Conservation (phyloP, 2,888 invertebrate species). For the Epirrhoe tristata region DNA sequence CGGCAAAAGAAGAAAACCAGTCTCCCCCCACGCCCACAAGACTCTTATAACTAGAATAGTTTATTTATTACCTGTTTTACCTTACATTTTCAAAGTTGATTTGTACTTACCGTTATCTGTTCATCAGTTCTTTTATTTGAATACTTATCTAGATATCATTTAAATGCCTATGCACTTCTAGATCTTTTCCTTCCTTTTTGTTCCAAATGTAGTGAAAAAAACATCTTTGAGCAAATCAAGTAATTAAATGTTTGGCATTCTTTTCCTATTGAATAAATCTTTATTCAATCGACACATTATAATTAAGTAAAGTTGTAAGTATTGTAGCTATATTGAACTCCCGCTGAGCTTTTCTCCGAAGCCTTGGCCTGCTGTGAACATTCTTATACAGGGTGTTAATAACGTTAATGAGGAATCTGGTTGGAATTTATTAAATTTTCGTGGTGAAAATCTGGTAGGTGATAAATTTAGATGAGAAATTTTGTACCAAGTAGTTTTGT, state of each 20-base stretch:
- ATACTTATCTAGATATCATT: constrained; percentile 3
- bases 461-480: constrained; percentile 20
- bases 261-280: constrained; percentile 2
- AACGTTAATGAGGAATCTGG: constrained; percentile 27
- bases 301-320: constrained; percentile 17
- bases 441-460: constrained; percentile 30
- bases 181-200: too few species aligned
- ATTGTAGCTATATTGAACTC: constrained; percentile 29
- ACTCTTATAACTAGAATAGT: constrained; percentile 59
- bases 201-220: too few species aligned
- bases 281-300: constrained; percentile 15
- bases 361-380: constrained; percentile 33
- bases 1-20: constrained; percentile 64
- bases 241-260: too few species aligned
- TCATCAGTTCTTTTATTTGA: too few species aligned
- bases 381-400: constrained; percentile 27
- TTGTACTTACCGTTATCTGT: constrained; percentile 27
- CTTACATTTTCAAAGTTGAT: constrained; percentile 36
- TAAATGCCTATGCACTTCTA: neutral
- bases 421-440: constrained; percentile 30
- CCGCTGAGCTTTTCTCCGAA: constrained; percentile 34
- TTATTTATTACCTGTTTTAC: constrained; percentile 61
- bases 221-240: too few species aligned
- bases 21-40: constrained; percentile 58
- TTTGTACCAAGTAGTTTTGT: neutral